Conservation (phyloP, 1,140 invertebrate species). For the Eumaeus atala region DNA sequence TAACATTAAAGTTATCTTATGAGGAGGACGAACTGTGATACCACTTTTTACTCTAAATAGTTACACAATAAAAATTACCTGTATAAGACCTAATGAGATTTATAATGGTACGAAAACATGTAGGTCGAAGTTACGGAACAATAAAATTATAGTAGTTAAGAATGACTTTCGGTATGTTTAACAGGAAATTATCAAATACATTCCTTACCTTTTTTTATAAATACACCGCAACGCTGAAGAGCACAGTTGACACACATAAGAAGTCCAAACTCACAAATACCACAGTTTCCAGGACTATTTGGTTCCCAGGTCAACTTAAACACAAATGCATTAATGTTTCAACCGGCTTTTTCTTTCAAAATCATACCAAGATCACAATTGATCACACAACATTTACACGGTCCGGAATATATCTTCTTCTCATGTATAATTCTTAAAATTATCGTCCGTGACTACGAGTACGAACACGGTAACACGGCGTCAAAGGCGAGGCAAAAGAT, state of each 20-base stretch:
- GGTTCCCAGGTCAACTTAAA: conserved; percentile 26
- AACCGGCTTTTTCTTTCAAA: conserved; percentile 31
- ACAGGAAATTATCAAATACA: too few relatives aligned
- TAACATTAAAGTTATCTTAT: neutral
- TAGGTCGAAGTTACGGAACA: neutral
- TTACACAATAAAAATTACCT: neutral
- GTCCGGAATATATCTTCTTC: conserved; percentile 47
- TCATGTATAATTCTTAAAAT: conserved; percentile 53
- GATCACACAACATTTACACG: conserved; percentile 34
- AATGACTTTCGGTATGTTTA: neutral
- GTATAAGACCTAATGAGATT: neutral
- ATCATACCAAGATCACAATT: conserved; percentile 48
- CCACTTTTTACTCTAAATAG: too few relatives aligned
- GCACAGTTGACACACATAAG: conserved; percentile 32
- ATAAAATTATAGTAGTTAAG: neutral
- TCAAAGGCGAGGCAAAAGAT: conserved; percentile 64
- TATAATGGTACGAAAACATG: neutral
- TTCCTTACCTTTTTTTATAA: conserved; percentile 29
- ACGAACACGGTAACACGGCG: conserved; percentile 62
- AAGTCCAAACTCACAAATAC: conserved; percentile 30
- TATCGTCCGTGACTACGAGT: conserved; percentile 66
- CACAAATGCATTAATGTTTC: conserved; percentile 44
- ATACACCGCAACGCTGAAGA: conserved; percentile 21
- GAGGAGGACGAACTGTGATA: too few relatives aligned
- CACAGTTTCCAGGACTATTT: conserved; percentile 23